phyloP scores from a whole-genome alignment of 2,113 vertebrate species.

The Chionomys nivalis region DNA sequence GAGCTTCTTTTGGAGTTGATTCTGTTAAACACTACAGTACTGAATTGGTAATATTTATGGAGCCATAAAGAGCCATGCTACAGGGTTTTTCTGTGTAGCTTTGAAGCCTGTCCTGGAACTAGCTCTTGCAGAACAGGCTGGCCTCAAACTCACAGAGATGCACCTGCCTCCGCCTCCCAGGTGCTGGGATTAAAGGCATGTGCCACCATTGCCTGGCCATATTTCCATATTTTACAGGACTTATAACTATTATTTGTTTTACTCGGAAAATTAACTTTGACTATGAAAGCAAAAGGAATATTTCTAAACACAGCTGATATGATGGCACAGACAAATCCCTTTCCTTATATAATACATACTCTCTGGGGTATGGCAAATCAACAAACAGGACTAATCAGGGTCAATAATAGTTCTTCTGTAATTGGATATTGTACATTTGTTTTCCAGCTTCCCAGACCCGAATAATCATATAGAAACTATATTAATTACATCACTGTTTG shows the following conservation, averaged over 20 bases:
- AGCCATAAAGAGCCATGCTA: background rate
- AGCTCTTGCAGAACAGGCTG: no score
- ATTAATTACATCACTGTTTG: no score
- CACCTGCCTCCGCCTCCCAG: no score
- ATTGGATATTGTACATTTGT: no score
- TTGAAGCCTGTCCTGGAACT: no score
- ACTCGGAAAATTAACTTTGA: background rate
- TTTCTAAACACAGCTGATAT: background rate
- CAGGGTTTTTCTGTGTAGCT: no score
- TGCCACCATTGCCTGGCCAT: no score
- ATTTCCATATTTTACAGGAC: background rate
- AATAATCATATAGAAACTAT: no score
- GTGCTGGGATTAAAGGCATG: no score
- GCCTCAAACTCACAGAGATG: no score
- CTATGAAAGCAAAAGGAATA: background rate
- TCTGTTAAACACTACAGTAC: background rate
- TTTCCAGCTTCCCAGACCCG: no score
- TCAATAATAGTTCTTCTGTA: background rate
- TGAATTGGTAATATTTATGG: background rate
- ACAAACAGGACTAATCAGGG: background rate
- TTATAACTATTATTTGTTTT: background rate
- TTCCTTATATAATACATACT: background rate
- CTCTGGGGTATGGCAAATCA: background rate
- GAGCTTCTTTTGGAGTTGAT: background rate
- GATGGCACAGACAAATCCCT: background rate